phyloP scores from a whole-genome alignment of 2,113 vertebrate species.

The Chaenogobius annularis region DNA sequence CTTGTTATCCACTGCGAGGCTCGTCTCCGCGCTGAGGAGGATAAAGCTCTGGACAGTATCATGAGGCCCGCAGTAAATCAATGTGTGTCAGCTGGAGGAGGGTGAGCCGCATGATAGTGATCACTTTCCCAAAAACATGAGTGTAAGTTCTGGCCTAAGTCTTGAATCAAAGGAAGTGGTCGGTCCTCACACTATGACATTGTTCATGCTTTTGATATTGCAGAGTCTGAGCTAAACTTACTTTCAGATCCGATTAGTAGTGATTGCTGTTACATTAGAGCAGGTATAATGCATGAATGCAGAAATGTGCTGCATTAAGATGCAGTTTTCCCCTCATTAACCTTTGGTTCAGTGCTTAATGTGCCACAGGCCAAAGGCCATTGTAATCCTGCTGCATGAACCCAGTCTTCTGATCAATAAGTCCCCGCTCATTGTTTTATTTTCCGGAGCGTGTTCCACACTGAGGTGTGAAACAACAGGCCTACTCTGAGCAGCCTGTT shows the following conservation, averaged over 20 bases:
- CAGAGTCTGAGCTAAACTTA: conserved; percentile 9
- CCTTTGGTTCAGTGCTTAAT: conserved; percentile 74
- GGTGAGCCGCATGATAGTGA: too few relatives aligned
- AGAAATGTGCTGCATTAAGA: conserved; percentile 53
- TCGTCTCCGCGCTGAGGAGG: not conserved
- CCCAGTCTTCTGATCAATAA: conserved; percentile 73
- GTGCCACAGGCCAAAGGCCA: conserved; percentile 75
- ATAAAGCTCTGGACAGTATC: not conserved
- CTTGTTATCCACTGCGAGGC: not conserved
- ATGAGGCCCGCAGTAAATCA: not conserved
- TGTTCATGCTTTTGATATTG: not conserved
- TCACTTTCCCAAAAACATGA: not conserved
- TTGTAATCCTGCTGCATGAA: conserved; percentile 77
- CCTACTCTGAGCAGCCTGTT: conserved; percentile 74
- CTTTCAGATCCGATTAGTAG: conserved; percentile 19
- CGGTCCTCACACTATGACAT: not conserved
- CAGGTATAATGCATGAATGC: conserved; percentile 33
- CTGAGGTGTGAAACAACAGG: conserved; percentile 81
- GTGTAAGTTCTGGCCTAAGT: not conserved
- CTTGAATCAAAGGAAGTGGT: not conserved
- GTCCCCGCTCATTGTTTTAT: conserved; percentile 75
- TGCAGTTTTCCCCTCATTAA: conserved; percentile 72
- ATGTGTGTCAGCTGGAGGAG: not conserved
- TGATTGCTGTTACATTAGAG: conserved; percentile 42
- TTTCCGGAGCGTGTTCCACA: conserved; percentile 73